Conservation (phyloP, 1,140 invertebrate species). For the Micrasema minimum region DNA sequence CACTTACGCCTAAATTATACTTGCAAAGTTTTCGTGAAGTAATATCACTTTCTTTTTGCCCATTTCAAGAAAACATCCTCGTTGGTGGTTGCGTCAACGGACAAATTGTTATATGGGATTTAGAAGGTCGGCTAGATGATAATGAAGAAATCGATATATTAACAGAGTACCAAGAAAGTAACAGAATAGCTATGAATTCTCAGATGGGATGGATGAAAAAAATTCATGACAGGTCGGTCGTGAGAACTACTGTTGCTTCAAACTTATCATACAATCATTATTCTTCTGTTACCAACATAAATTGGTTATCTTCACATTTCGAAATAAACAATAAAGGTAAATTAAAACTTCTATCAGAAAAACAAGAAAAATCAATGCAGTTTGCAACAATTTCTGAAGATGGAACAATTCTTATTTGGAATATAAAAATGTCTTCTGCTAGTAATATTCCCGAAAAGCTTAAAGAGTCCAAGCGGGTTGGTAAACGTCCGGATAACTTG, state of each 20-base stretch:
- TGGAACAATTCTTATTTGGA: conserved; percentile 77
- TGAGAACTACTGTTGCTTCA: conserved; percentile 71
- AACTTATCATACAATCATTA: conserved; percentile 71
- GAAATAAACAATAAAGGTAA: conserved; percentile 71
- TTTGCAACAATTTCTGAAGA: conserved; percentile 75
- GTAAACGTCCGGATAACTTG: conserved; percentile 65
- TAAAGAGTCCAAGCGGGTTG: conserved; percentile 30
- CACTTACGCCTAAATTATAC: conserved; percentile 75
- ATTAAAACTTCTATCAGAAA: conserved; percentile 59
- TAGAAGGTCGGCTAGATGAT: conserved; percentile 73
- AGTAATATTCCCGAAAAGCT: conserved; percentile 16
- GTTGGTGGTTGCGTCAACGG: conserved; percentile 79
- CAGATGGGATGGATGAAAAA: conserved; percentile 77
- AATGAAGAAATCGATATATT: conserved; percentile 71
- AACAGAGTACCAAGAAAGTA: conserved; percentile 72
- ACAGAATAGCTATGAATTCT: conserved; percentile 68
- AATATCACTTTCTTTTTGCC: conserved; percentile 72
- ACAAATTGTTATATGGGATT: conserved; percentile 79
- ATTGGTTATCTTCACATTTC: conserved; percentile 73
- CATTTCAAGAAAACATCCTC: conserved; percentile 74
- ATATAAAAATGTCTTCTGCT: conserved; percentile 65
- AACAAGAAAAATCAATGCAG: conserved; percentile 67
- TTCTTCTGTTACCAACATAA: conserved; percentile 71
- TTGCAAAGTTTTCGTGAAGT: conserved; percentile 75
- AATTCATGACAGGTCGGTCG: conserved; percentile 65